Conservation (phyloP, 2,797 vertebrate genomes). For the Pantherophis vulpinus region DNA sequence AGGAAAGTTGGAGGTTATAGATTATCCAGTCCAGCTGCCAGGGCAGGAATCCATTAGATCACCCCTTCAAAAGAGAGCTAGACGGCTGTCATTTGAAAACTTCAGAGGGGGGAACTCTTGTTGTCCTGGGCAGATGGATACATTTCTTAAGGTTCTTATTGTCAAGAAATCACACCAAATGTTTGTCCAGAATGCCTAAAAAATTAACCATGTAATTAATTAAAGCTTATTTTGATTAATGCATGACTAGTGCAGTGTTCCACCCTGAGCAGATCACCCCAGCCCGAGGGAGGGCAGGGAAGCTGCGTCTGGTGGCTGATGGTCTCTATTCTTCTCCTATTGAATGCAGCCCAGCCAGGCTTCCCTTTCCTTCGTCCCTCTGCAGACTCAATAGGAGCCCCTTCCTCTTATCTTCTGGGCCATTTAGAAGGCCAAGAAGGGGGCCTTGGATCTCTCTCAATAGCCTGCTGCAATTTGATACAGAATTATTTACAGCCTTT, state of each 20-base stretch:
- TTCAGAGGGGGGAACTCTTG: no score
- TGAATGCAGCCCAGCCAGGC: background rate
- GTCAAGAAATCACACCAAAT: background rate
- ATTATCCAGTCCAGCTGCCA: background rate
- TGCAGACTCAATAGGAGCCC: background rate
- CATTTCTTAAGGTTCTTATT: background rate
- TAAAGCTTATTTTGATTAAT: background rate
- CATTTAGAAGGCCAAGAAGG: background rate
- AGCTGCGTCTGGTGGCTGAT: background rate
- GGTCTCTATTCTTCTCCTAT: background rate
- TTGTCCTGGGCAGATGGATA: background rate
- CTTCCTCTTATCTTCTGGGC: background rate
- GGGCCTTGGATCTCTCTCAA: background rate
- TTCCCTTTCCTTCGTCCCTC: background rate
- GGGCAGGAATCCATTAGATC: background rate
- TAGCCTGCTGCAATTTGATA: background rate
- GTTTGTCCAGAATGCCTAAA: background rate
- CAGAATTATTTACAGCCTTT: background rate
- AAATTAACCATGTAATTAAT: background rate
- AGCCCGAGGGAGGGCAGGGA: background rate
- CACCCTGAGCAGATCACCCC: no score
- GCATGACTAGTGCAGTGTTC: background rate
- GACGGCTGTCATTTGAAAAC: background rate
- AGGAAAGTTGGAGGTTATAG: background rate
- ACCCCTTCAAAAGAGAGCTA: background rate